phyloP scores from a whole-genome alignment of 2,888 invertebrate species.

The Sinelater perroti region DNA sequence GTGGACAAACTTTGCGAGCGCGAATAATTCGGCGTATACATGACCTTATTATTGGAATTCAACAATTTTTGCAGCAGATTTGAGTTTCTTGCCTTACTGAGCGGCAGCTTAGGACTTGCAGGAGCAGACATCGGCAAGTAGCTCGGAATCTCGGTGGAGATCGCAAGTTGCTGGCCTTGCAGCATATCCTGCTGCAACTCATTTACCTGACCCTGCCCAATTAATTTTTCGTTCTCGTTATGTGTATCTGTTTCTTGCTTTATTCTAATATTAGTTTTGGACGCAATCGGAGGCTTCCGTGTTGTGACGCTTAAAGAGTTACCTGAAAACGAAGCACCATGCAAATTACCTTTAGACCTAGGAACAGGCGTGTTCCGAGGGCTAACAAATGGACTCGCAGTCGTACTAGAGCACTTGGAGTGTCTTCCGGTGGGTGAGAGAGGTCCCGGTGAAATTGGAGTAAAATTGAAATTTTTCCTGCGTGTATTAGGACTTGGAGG shows the following conservation, averaged over 20 bases:
- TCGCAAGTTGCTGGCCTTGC: constrained; percentile 29
- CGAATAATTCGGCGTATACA: constrained; percentile 62
- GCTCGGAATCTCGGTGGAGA: constrained; percentile 33
- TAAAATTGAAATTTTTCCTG: constrained; percentile 83
- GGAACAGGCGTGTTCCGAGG: constrained; percentile 80
- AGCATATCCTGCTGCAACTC: constrained; percentile 43
- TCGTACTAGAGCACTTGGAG: constrained; percentile 72
- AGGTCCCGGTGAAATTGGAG: constrained; percentile 85
- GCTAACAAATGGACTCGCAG: constrained; percentile 83
- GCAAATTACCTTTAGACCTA: constrained; percentile 69
- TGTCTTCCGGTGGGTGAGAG: constrained; percentile 67
- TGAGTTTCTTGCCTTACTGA: constrained; percentile 47
- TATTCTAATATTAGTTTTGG: constrained; percentile 43
- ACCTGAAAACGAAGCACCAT: constrained; percentile 49
- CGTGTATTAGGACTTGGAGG: constrained; percentile 81
- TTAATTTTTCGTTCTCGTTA: constrained; percentile 21
- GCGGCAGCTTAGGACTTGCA: constrained; percentile 68
- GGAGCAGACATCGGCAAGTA: constrained; percentile 72
- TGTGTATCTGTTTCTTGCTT: constrained; percentile 55
- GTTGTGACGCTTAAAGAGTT: constrained; percentile 33
- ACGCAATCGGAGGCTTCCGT: constrained; percentile 36
- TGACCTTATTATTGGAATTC: constrained; percentile 61
- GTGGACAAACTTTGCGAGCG: constrained; percentile 48
- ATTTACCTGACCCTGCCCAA: background rate
- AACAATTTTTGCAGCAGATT: constrained; percentile 61